phyloP scores from a whole-genome alignment of 2,113 vertebrate species.

The Ciconia stormi region DNA sequence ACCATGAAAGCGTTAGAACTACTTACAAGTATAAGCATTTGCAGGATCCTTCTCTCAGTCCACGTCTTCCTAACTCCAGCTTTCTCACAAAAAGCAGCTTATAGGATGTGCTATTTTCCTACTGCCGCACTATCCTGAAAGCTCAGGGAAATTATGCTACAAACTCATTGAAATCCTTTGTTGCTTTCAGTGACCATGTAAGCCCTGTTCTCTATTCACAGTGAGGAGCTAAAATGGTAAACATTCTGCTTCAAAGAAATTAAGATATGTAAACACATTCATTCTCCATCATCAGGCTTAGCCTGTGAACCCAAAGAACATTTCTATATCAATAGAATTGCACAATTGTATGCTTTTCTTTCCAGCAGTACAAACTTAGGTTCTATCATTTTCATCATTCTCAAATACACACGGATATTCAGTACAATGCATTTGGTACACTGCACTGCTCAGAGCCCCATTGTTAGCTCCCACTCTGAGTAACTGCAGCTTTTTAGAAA shows the following conservation, averaged over 20 bases:
- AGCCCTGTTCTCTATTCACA: not conserved
- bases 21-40: not conserved
- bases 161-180: not conserved
- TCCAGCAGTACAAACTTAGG: not conserved
- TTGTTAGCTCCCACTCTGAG: not conserved
- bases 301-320: conserved; percentile 8
- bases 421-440: not conserved
- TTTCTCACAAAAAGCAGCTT: not conserved
- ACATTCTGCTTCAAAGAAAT: conserved; percentile 26
- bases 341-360: conserved; percentile 11
- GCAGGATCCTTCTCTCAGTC: not conserved
- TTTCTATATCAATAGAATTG: conserved; percentile 15
- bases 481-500: not conserved
- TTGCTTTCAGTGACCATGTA: not conserved
- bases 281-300: conserved; percentile 7
- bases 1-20: not conserved
- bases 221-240: conserved; percentile 21
- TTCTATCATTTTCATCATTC: conserved; percentile 33
- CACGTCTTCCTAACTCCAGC: not conserved
- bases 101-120: not conserved
- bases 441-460: not conserved
- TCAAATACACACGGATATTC: not conserved
- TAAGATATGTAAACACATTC: conserved; percentile 39
- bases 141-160: not conserved
- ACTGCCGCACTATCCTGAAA: not conserved